Percentiles rank a stretch among this genome's conserved stretches.
These are phyloP conservation scores for Apaloderma vittatum DNA, from an alignment of 2,113 vertebrate species.

Conservation along the genomic window DNA sequence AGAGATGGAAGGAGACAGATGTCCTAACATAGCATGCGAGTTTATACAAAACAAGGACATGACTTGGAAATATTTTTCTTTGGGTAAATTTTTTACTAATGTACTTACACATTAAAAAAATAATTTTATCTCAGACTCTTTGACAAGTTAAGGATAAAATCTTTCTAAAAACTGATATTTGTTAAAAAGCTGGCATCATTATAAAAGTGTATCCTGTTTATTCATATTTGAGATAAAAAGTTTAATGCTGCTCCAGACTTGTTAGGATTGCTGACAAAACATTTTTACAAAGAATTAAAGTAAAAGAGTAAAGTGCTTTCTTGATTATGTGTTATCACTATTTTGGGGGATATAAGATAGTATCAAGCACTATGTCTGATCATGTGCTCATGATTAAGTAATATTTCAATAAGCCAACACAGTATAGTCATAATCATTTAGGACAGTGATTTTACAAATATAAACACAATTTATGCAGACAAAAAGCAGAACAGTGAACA, in stretches of 20 bases:
- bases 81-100: neutral
- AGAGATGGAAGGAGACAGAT: neutral
- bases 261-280: neutral
- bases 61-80: neutral
- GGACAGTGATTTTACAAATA: neutral
- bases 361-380: neutral
- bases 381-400: neutral
- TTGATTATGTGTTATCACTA: neutral
- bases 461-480: neutral
- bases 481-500: neutral
- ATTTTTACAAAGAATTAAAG: neutral
- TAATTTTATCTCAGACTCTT: neutral
- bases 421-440: neutral
- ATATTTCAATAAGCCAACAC: accelerated
- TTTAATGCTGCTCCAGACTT: neutral
- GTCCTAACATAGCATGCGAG: neutral
- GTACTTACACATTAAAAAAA: neutral
- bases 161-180: neutral
- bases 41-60: neutral
- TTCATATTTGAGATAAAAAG: neutral
- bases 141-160: neutral
- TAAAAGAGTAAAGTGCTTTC: neutral
- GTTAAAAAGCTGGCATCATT: neutral
- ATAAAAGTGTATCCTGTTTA: neutral
- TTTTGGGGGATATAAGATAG: neutral